Percentiles rank a stretch among this genome's conserved stretches.
Evolutionary conservation across 30 jellyfish, hydroid and myxozoan genomes (phyloP).

Genomic region (Turritopsis rubra): DNA sequence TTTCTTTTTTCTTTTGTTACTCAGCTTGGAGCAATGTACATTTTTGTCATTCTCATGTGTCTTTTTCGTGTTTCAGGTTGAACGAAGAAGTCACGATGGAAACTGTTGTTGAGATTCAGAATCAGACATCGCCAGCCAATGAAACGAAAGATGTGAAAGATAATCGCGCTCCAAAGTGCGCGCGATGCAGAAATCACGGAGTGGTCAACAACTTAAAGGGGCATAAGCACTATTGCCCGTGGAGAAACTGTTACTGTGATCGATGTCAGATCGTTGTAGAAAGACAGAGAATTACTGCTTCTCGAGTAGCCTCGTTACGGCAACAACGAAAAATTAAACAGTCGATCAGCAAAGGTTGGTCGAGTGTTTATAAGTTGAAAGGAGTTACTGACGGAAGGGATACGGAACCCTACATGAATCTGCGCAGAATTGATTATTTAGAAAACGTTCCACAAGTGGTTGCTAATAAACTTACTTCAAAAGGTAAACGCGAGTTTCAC

Average conservation of each 20-base stretch:
- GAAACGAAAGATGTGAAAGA: slow-evolving; percentile 2
- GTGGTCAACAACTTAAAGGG: slow-evolving; percentile 79
- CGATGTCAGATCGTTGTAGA: slow-evolving; percentile 73
- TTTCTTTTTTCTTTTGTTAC: not conserved
- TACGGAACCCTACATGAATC: not conserved
- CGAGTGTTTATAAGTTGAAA: not conserved
- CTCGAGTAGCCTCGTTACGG: slow-evolving; percentile 84
- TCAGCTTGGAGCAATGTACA: not conserved
- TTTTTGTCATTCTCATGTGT: not conserved
- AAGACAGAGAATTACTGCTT: slow-evolving; percentile 85
- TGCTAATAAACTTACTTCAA: not conserved
- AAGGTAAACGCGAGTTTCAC: not conserved
- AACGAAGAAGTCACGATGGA: slow-evolving; percentile 8
- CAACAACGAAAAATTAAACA: slow-evolving; percentile 34
- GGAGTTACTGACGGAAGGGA: not conserved
- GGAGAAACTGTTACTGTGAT: slow-evolving; percentile 79
- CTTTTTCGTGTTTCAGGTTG: not conserved
- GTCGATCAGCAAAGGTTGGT: not conserved
- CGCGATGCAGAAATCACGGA: slow-evolving; percentile 96
- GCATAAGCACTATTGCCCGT: slow-evolving; percentile 82
- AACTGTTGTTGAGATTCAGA: not conserved
- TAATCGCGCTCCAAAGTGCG: slow-evolving; percentile 83
- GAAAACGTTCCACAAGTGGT: not conserved
- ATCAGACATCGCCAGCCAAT: not conserved
- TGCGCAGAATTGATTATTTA: slow-evolving; percentile 6